Evolutionary conservation across 1,140 invertebrate genomes (phyloP), one percentile per base, ranked within the genome.

Genomic region (Panonychus citri): DNA sequence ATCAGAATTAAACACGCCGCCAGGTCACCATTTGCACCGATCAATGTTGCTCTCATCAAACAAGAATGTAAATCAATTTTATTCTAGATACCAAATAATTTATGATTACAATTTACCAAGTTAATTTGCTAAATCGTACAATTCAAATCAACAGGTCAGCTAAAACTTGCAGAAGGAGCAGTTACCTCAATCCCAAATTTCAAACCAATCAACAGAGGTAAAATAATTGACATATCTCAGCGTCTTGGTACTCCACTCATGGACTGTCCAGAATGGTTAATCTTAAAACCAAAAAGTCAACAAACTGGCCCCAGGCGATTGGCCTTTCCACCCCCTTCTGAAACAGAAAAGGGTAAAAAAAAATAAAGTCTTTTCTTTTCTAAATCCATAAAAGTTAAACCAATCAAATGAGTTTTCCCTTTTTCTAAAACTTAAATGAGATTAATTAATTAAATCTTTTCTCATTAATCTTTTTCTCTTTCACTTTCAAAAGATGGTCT

Each of bases 261-360:
- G 5, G 74, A 77, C 26, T 64, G 60, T 34, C 80, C 82, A 63
- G 81, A 85, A 59, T 90, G 85, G 84, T 70, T 88, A 25, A 73
- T 79, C 53, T 74, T 85, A 40, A 86, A 83, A 30, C 80, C 82
- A 51, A 80, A 79, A 59, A 79, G 80, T 65, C 76, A 78, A 68
- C 75, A 85, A 66, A 83, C 85, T 53, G 77, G 78, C 67, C 82
- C 83, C 7, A 77, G 79, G 57, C 76, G 80, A 62, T 77, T 85
- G 53, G 82, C 81, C 59, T 89, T 86, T 68, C 85, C 85, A 42
- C 82, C 83, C 70, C 85, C 85, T n/a, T n/a, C n/a, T 55, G 83
- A 84, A 12, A 85, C 85, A 70, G 84, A 77, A 58, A 75, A 83
- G 59, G 78, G 77, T 79, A 67, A 28, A 34, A 34, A 34, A 34